Conservation (phyloP, 2,113 vertebrate species). For the Noturus placidus region DNA sequence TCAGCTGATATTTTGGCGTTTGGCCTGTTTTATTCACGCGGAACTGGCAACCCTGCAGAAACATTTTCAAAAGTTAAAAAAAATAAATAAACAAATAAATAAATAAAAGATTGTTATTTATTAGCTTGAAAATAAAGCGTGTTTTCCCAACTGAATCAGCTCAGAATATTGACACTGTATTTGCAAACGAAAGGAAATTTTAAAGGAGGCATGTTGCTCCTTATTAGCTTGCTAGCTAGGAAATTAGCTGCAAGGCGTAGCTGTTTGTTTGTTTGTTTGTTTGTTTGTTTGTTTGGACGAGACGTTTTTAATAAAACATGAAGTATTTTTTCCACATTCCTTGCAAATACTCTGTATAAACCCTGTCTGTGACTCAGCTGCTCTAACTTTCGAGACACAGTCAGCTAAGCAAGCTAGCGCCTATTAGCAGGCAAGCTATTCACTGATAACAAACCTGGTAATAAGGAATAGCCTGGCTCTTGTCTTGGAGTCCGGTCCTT, state of each 20-base stretch:
- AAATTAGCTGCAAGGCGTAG: not conserved
- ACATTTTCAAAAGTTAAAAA: not conserved
- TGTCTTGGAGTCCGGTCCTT: conserved; percentile 68
- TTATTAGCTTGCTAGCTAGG: conserved; percentile 1
- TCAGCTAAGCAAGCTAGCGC: conserved; percentile 5
- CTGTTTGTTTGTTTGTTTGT: not conserved
- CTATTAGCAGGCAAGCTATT: conserved; percentile 40
- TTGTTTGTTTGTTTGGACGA: not conserved
- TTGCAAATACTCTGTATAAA: not conserved
- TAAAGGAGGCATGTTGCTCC: not conserved
- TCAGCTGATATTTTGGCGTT: not conserved
- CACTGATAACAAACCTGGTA: conserved; percentile 67
- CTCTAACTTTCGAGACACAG: not conserved
- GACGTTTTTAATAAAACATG: not conserved
- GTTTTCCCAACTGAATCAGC: not conserved
- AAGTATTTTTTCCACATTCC: not conserved
- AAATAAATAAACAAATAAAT: too few species aligned
- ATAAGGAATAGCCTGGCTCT: conserved; percentile 71
- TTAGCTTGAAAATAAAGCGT: not conserved
- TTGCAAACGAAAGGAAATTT: not conserved
- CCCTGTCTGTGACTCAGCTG: not conserved
- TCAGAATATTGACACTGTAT: not conserved
- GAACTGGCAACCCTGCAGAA: not conserved
- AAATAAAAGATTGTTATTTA: not conserved
- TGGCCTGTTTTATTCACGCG: not conserved